These are phyloP conservation scores for Aviceda subcristata DNA, from an alignment of 2,113 vertebrate genomes.

Conservation along the genomic window DNA sequence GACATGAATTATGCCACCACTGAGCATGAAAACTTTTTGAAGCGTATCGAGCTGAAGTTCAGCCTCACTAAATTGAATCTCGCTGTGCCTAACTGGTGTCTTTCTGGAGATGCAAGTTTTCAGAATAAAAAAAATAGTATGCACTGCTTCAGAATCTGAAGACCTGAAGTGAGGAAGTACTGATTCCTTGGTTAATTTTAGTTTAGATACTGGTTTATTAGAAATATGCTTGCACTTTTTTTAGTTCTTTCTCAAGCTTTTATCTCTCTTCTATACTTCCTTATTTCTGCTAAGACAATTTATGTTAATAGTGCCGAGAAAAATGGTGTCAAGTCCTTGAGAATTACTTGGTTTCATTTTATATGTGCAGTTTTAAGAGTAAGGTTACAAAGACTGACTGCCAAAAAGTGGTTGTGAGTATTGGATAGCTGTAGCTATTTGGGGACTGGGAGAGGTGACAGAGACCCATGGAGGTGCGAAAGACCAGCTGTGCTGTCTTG, in stretches of 20 bases:
- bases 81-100: neutral
- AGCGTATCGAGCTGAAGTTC: neutral
- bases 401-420: neutral
- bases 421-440: neutral
- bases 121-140: neutral
- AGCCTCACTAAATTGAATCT: neutral
- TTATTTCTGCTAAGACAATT: neutral
- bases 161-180: neutral
- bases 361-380: neutral
- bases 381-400: neutral
- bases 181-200: neutral
- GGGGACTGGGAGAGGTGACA: neutral
- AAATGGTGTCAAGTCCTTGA: neutral
- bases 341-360: neutral
- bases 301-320: neutral
- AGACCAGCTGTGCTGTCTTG: neutral
- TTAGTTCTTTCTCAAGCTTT: neutral
- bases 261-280: neutral
- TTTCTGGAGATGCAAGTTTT: neutral
- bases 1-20: neutral
- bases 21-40: neutral
- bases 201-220: neutral
- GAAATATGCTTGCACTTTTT: neutral
- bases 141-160: neutral
- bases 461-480: neutral